These are phyloP conservation scores for Cecidostiba fungosa DNA, from an alignment of 2,888 invertebrate species.

Conservation along the genomic window DNA sequence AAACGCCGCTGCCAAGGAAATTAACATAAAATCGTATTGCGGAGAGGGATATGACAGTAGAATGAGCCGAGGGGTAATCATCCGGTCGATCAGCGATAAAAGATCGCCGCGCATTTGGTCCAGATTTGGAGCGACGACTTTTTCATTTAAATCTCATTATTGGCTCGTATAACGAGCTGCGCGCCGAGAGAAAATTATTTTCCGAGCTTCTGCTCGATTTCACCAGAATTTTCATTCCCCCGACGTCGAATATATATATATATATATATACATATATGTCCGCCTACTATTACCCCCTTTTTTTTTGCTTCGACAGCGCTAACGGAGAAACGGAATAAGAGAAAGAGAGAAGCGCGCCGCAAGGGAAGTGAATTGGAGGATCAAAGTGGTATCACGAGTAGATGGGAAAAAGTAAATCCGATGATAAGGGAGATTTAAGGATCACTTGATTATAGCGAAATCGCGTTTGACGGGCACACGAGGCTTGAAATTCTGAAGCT, in stretches of 20 bases:
- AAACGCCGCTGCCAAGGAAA: background rate
- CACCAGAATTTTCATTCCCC: conserved; percentile 15
- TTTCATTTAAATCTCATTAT: conserved; percentile 41
- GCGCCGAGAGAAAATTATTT: conserved; percentile 11
- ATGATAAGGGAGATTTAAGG: conserved; percentile 51
- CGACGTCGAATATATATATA: background rate
- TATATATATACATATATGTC: too few relatives aligned
- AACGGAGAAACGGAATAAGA: background rate
- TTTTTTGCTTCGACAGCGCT: background rate
- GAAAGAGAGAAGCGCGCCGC: background rate
- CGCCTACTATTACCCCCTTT: background rate
- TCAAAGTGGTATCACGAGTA: conserved; percentile 29
- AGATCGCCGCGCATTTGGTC: too few relatives aligned
- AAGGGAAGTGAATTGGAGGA: conserved; percentile 19
- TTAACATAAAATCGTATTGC: background rate
- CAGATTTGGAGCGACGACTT: background rate
- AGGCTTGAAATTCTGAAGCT: background rate
- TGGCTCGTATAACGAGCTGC: background rate
- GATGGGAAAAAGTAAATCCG: conserved; percentile 44
- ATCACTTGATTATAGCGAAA: conserved; percentile 48
- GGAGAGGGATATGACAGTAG: background rate
- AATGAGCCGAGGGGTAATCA: background rate
- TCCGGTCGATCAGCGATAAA: background rate
- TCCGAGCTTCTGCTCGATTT: conserved; percentile 17
- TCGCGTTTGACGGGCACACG: conserved; percentile 36